Conservation (phyloP, 2,888 invertebrate species). For the Ichneumoninae sp. region DNA sequence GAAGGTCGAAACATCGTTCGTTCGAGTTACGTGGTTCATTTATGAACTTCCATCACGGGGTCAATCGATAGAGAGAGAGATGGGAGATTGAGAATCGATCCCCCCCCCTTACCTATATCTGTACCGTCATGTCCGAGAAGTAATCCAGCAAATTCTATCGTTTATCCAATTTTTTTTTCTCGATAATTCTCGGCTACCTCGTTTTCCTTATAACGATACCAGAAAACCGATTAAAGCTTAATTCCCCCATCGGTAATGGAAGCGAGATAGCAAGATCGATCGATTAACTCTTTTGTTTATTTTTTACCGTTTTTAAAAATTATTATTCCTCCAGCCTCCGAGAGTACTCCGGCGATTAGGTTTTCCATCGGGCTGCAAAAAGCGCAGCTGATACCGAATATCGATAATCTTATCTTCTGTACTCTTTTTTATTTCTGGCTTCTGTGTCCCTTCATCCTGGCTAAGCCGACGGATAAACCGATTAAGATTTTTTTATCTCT, state of each 20-base stretch:
- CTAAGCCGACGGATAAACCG: background rate
- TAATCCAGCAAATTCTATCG: constrained; percentile 21
- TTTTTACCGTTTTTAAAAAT: background rate
- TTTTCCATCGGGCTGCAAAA: constrained; percentile 1
- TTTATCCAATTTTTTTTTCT: constrained; percentile 47
- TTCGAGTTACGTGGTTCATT: constrained; percentile 30
- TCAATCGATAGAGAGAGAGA: constrained; percentile 7
- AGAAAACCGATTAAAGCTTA: constrained; percentile 52
- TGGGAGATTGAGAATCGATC: constrained; percentile 8
- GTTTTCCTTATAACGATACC: constrained; percentile 49
- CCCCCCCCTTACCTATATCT: background rate
- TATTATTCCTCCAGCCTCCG: background rate
- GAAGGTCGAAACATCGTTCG: constrained; percentile 42
- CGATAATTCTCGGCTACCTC: constrained; percentile 39
- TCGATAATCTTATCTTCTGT: constrained; percentile 10
- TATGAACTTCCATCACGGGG: constrained; percentile 25
- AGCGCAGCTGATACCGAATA: constrained; percentile 4
- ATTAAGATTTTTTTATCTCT: constrained; percentile 29
- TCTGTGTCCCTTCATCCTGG: background rate
- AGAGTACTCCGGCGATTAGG: background rate
- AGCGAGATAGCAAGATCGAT: constrained; percentile 25
- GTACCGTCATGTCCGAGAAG: constrained; percentile 7
- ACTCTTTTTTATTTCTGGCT: background rate
- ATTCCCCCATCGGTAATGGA: constrained; percentile 47
- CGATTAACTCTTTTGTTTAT: constrained; percentile 26